Base-by-base conservation (phyloP, 1,140 invertebrate species). In the Dysdera silvatica region DNA sequence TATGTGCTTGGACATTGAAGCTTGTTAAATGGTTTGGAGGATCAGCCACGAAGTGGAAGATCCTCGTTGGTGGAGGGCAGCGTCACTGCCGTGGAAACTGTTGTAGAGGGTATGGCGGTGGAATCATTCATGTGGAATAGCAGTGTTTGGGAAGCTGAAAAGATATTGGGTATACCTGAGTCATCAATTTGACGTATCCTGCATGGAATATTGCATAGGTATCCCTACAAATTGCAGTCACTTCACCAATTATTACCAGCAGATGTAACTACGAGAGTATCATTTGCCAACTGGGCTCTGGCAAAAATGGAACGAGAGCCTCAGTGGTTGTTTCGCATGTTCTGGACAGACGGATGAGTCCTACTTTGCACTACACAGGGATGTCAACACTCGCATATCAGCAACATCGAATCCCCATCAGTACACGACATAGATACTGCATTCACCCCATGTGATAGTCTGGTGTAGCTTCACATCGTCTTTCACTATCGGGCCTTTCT, bases 271-370 rank as follows among this genome's bases (percentile, higher is more conserved):
- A 45, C n/a, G 2, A 45, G n/a, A n/a, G n/a, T n/a, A 1, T 18
- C 41, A 45, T 45, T 45, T 45, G n/a, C n/a, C n/a, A n/a, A n/a
- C n/a, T n/a, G n/a, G n/a, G 41, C 41, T 45, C 8, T 45, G n/a
- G 41, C 41, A 45, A 45, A 18, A 4, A 18, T 45, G 8, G 3
- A 45, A 45, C 8, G 41, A 2, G 18, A 12, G n/a, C 41, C 41
- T 43, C 41, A 4, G 10, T 18, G 41, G 10, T 45, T 45, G n/a
- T 2, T n/a, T n/a, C n/a, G n/a, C n/a, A n/a, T n/a, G n/a, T n/a
- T n/a, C n/a, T n/a, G n/a, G n/a, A n/a, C n/a, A n/a, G n/a, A n/a
- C n/a, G n/a, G n/a, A n/a, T n/a, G n/a, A n/a, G n/a, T n/a, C n/a
- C n/a, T n/a, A n/a, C n/a, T n/a, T n/a, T n/a, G n/a, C 2, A 45